Conservation (phyloP, 2,888 invertebrate genomes). For the Lissonota sp. region DNA sequence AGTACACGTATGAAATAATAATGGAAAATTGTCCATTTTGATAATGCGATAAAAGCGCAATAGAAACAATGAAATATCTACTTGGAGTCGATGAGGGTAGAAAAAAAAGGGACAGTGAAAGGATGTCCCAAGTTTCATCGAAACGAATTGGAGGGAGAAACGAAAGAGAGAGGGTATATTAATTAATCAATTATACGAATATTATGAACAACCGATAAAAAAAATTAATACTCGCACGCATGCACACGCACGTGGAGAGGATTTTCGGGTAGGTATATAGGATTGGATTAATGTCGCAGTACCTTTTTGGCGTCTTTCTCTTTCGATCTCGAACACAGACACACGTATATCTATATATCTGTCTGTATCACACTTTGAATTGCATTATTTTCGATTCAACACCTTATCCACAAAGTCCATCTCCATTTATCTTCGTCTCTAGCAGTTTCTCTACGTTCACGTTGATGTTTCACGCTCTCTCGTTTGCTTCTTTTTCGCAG, state of each 20-base stretch:
- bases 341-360: no score
- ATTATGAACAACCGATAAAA: background rate
- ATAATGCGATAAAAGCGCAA: no score
- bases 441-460: constrained; percentile 9
- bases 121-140: no score
- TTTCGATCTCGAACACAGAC: constrained; percentile 40
- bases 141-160: no score
- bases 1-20: no score
- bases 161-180: no score
- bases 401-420: constrained; percentile 53
- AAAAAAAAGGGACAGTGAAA: no score
- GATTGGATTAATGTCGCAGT: constrained; percentile 80
- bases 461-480: constrained; percentile 57
- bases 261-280: constrained; percentile 54
- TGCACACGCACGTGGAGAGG: constrained; percentile 30
- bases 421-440: constrained; percentile 61
- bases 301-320: constrained; percentile 71
- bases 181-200: no score
- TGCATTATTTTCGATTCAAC: constrained; percentile 48
- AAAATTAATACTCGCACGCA: background rate
- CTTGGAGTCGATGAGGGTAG: no score
- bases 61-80: no score
- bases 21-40: no score
- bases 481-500: background rate
- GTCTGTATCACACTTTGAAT: constrained; percentile 22